phyloP scores from a whole-genome alignment of 2,888 invertebrate genomes.

The Diadromus collaris region DNA sequence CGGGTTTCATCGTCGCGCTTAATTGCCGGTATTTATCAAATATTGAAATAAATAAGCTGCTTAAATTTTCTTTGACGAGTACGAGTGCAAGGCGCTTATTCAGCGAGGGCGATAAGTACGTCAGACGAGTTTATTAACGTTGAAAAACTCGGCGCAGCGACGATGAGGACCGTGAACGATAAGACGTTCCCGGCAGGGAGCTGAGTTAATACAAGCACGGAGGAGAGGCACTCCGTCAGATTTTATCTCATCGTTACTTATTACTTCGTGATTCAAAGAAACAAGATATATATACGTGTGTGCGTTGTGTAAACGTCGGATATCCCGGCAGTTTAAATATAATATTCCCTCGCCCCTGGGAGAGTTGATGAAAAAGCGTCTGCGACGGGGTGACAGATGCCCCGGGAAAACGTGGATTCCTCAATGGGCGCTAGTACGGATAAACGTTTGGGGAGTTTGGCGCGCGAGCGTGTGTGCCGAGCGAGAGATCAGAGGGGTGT shows the following conservation, averaged over 20 bases:
- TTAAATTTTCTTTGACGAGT: constrained; percentile 72
- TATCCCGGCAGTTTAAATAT: constrained; percentile 21
- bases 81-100: constrained; percentile 68
- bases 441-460: constrained; percentile 23
- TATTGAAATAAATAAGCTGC: constrained; percentile 77
- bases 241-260: constrained; percentile 49
- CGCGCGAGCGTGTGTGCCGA: not conserved
- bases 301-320: constrained; percentile 17
- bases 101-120: constrained; percentile 72
- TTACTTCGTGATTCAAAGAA: constrained; percentile 46
- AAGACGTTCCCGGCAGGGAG: not conserved
- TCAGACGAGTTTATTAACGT: constrained; percentile 60
- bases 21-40: constrained; percentile 78
- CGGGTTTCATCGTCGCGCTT: constrained; percentile 63
- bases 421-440: constrained; percentile 22
- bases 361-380: constrained; percentile 34
- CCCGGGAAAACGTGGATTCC: constrained; percentile 16
- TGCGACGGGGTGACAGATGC: constrained; percentile 36
- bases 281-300: constrained; percentile 48
- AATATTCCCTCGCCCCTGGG: constrained; percentile 14
- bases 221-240: constrained; percentile 21
- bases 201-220: constrained; percentile 31
- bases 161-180: constrained; percentile 14
- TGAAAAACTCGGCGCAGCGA: constrained; percentile 28
- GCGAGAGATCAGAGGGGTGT: constrained; percentile 3